phyloP scores from a whole-genome alignment of 1,140 invertebrate species.

The Anagrus nilaparvatae region DNA sequence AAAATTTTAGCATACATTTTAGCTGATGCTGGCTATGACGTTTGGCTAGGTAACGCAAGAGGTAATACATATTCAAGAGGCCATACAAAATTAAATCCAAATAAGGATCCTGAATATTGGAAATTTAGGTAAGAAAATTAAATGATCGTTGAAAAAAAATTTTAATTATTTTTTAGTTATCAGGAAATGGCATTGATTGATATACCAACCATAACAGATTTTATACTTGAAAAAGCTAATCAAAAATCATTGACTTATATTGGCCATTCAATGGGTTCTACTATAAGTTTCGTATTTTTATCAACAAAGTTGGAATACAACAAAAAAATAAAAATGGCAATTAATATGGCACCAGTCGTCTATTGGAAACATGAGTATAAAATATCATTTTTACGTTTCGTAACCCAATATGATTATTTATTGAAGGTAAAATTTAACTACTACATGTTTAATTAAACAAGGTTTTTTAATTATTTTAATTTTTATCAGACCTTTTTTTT shows the following conservation, averaged over 20 bases:
- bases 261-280: slow-evolving; percentile 40
- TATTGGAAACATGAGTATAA: slow-evolving; percentile 23
- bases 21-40: too few relatives aligned
- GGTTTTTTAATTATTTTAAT: neutral
- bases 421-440: too few relatives aligned
- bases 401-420: neutral
- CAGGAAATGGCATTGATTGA: slow-evolving; percentile 14
- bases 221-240: slow-evolving; percentile 10
- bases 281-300: slow-evolving; percentile 36
- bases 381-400: neutral
- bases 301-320: slow-evolving; percentile 41
- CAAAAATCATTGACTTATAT: slow-evolving; percentile 12
- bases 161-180: slow-evolving; percentile 14
- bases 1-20: too few relatives aligned
- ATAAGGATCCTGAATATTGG: too few relatives aligned
- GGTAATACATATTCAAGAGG: too few relatives aligned
- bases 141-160: too few relatives aligned
- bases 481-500: slow-evolving; percentile 25
- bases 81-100: too few relatives aligned
- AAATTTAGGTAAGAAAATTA: too few relatives aligned
- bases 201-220: slow-evolving; percentile 9
- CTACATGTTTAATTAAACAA: neutral
- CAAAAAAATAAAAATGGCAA: slow-evolving; percentile 33
- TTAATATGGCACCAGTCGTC: slow-evolving; percentile 46
- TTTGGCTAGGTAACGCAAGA: too few relatives aligned